Base-by-base conservation (phyloP, 1,140 invertebrate species). In the Panagrolaimus sp. region DNA sequence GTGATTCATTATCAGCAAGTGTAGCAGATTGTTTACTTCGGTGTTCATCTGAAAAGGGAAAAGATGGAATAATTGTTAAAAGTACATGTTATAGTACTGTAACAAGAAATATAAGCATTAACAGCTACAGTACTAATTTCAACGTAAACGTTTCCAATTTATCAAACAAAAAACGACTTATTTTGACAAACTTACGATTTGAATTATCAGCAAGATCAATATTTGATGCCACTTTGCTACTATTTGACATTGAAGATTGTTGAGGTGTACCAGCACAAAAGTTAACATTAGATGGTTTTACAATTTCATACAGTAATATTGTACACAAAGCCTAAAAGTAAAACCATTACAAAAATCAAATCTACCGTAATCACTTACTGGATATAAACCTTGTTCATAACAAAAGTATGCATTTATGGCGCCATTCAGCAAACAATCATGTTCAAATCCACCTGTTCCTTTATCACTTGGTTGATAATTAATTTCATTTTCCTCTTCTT, bases 1-100 rank as follows among this genome's bases (percentile, higher is more conserved):
- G 45, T 21, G 68, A 44, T 69, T 83, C 78, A 68, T 81, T 83
- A 44, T 81, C 81, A 17, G 74, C 74, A 67, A 81, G 47, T 4
- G 81, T 83, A 10, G 76, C 71, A 6, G 65, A 52, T 38, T 66
- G 62, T 3, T 67, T 69, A 8, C 6, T n/a, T 64, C 17, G 68
- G 6, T n/a, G 14, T 68, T 45, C 58, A 38, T 7, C 32, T 38
- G 7, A 38, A 38, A n/a, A n/a, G n/a, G n/a, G n/a, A n/a, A n/a
- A n/a, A n/a, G n/a, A n/a, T n/a, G n/a, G n/a, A n/a, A n/a, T n/a
- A n/a, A n/a, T n/a, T n/a, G n/a, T n/a, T n/a, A n/a, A n/a, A n/a
- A n/a, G n/a, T n/a, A n/a, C n/a, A n/a, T n/a, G n/a, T n/a, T n/a
- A n/a, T n/a, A n/a, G n/a, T n/a, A n/a, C n/a, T n/a, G n/a, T n/a